Evolutionary conservation across 2,797 vertebrate genomes (phyloP).

Genomic region (Myotis pilosus): DNA sequence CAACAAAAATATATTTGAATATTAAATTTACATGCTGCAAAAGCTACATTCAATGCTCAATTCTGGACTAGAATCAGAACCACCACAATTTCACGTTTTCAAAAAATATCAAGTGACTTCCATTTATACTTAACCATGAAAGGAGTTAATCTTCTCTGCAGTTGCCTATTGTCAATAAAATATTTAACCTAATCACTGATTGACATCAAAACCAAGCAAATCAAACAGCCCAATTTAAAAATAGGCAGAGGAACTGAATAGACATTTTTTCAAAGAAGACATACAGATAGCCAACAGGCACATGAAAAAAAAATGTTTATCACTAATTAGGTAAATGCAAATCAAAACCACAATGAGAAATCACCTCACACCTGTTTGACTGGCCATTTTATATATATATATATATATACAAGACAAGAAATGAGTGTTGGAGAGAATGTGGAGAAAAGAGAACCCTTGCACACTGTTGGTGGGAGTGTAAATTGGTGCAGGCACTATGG

Average conservation of each 20-base stretch:
- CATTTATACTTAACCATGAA: background rate
- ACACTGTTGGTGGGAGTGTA: background rate
- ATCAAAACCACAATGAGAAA: background rate
- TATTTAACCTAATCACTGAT: background rate
- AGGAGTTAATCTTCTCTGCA: background rate
- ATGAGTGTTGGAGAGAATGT: background rate
- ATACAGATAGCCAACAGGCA: background rate
- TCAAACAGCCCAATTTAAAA: background rate
- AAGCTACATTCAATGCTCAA: background rate
- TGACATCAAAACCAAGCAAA: background rate
- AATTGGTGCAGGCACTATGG: background rate
- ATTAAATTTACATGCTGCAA: background rate
- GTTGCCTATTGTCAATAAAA: conserved; percentile 11
- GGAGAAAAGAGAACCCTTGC: background rate
- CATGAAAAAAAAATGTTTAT: background rate
- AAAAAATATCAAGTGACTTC: background rate
- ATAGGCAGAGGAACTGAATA: background rate
- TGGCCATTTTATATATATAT: background rate
- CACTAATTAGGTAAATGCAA: background rate
- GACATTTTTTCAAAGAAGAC: background rate
- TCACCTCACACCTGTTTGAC: background rate
- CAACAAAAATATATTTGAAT: background rate
- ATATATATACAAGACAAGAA: background rate
- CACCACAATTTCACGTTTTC: background rate
- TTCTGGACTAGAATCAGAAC: background rate